phyloP scores from a whole-genome alignment of 2,888 invertebrate species.

The Itoplectis maculator region DNA sequence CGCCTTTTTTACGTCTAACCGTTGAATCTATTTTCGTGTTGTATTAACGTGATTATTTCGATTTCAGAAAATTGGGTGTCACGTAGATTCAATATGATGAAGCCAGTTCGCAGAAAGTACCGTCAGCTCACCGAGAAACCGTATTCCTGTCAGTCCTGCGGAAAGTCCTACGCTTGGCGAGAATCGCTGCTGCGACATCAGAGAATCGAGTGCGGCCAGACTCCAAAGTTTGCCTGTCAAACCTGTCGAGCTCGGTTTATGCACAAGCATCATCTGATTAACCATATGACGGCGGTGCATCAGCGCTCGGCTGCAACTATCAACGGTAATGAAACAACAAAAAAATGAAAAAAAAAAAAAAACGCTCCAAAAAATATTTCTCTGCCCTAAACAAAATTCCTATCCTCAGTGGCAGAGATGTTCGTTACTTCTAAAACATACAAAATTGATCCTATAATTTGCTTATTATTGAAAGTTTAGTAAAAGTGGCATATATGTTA shows the following conservation, averaged over 20 bases:
- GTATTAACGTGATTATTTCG: constrained; percentile 26
- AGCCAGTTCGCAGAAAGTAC: constrained; percentile 10
- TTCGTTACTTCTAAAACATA: too few relatives aligned
- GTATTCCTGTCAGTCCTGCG: constrained; percentile 74
- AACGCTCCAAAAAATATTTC: too few relatives aligned
- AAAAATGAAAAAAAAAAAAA: too few relatives aligned
- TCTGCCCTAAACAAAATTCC: too few relatives aligned
- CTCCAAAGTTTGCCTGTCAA: constrained; percentile 77
- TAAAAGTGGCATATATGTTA: too few relatives aligned
- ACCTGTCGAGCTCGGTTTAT: constrained; percentile 71
- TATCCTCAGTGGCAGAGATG: too few relatives aligned
- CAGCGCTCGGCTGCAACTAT: neutral
- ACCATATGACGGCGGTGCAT: constrained; percentile 53
- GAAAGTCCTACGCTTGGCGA: constrained; percentile 75
- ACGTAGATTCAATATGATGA: constrained; percentile 1
- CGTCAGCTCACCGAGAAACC: constrained; percentile 41
- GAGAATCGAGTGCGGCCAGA: constrained; percentile 79
- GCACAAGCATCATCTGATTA: constrained; percentile 69
- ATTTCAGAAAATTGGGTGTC: constrained; percentile 46
- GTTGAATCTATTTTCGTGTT: neutral
- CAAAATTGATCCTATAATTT: too few relatives aligned
- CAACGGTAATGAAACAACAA: constrained; percentile 15
- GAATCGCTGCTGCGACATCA: constrained; percentile 76
- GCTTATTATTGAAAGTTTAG: too few relatives aligned
- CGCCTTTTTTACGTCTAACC: neutral